Conservation (phyloP, 1,140 invertebrate genomes). For the Eulimnadia texana region DNA sequence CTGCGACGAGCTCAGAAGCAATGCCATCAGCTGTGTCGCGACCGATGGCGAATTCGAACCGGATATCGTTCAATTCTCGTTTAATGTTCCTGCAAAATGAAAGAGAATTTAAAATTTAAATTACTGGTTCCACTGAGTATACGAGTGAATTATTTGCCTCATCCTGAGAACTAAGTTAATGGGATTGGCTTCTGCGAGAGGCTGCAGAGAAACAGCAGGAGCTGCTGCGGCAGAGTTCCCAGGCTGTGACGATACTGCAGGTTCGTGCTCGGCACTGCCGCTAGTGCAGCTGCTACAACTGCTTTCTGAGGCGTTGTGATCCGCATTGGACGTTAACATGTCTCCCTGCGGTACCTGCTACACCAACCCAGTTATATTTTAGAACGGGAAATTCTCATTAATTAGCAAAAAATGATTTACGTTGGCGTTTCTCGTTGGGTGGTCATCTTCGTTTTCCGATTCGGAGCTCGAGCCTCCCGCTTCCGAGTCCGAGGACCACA, state of each 20-base stretch:
- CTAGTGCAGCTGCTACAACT: conserved; percentile 11
- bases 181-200: conserved; percentile 22
- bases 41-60: conserved; percentile 85
- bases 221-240: conserved; percentile 7
- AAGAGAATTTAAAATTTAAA: conserved; percentile 1
- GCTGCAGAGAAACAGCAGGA: conserved; percentile 13
- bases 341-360: background rate
- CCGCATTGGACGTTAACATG: background rate
- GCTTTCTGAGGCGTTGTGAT: background rate
- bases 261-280: background rate
- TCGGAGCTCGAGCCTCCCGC: conserved; percentile 34
- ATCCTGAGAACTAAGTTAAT: conserved; percentile 68
- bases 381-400: too few species aligned
- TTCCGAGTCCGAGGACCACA: conserved; percentile 87
- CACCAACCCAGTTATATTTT: background rate
- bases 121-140: background rate
- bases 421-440: background rate
- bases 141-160: conserved; percentile 34
- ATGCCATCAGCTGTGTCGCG: conserved; percentile 90
- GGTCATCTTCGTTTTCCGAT: conserved; percentile 8
- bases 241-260: background rate
- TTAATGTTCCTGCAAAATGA: conserved; percentile 55
- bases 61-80: conserved; percentile 89
- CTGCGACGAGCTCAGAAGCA: conserved; percentile 81
- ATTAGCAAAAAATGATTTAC: background rate